These are phyloP conservation scores for Lithobates pipiens DNA, from an alignment of 2,797 vertebrate genomes.

Conservation along the genomic window DNA sequence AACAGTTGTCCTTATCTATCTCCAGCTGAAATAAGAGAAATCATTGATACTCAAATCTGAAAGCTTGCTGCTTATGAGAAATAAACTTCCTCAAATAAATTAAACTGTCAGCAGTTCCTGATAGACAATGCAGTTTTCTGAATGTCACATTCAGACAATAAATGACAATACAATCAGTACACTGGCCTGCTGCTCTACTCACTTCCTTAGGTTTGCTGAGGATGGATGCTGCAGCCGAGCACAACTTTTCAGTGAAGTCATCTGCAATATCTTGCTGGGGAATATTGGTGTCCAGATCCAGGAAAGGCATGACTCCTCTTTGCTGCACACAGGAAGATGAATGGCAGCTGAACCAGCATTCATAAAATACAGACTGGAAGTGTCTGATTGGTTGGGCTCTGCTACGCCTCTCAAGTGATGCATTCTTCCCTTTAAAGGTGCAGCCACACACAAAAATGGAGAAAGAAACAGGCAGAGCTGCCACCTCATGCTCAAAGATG, in stretches of 20 bases:
- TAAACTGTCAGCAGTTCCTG: no score
- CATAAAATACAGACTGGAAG: background rate
- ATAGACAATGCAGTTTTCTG: no score
- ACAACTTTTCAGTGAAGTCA: constrained; percentile 77
- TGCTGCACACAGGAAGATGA: background rate
- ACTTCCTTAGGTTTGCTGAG: constrained; percentile 85
- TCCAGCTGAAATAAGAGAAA: no score
- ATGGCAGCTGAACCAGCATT: no score
- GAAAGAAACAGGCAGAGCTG: background rate
- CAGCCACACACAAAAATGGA: background rate
- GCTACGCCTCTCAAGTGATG: constrained; percentile 16
- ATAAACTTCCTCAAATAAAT: no score
- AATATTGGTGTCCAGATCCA: constrained; percentile 82
- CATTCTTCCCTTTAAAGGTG: constrained; percentile 40
- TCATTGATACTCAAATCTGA: no score
- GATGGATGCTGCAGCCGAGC: constrained; percentile 73
- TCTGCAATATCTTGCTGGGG: constrained; percentile 73
- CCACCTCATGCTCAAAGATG: background rate
- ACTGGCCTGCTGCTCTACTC: constrained; percentile 62
- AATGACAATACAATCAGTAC: no score
- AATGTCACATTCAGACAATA: no score
- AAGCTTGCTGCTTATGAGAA: no score
- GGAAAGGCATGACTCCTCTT: constrained; percentile 79
- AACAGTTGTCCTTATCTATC: no score
- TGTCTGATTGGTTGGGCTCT: constrained; percentile 43